phyloP scores from a whole-genome alignment of 2,113 vertebrate genomes.

The Scytalopus superciliaris region DNA sequence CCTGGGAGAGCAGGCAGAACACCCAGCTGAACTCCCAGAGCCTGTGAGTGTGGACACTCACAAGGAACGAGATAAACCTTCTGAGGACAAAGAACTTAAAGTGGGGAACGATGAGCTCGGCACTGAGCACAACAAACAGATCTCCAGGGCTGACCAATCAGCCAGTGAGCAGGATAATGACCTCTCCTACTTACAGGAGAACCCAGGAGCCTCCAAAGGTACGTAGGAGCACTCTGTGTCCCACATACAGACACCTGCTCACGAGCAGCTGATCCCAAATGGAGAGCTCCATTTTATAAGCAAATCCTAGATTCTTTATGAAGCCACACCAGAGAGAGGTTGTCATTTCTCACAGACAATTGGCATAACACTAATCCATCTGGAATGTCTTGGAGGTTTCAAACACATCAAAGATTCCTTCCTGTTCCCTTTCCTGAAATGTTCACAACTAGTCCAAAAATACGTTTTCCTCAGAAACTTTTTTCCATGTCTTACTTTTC shows the following conservation, averaged over 20 bases:
- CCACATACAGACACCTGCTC: neutral
- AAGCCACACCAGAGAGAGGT: neutral
- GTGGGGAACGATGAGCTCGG: neutral
- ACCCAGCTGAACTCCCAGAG: neutral
- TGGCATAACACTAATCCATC: neutral
- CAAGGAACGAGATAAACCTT: conserved; percentile 12
- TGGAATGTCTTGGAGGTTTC: neutral
- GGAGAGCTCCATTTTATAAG: neutral
- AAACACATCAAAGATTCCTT: neutral
- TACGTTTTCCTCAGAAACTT: neutral
- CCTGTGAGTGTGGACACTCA: neutral
- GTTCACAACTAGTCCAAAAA: neutral
- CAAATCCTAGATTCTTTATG: neutral
- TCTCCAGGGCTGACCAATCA: neutral
- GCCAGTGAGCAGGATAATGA: conserved; percentile 12
- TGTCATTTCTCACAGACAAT: neutral
- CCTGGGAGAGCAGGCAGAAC: neutral
- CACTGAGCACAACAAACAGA: neutral
- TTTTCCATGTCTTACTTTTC: neutral
- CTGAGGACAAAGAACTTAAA: neutral
- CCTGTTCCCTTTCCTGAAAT: neutral
- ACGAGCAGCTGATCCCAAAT: neutral
- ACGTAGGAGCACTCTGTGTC: neutral
- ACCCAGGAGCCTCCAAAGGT: conserved; percentile 59
- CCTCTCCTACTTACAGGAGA: conserved; percentile 14